Evolutionary conservation across 2,888 invertebrate species (phyloP).

Genomic region (Sesia apiformis): DNA sequence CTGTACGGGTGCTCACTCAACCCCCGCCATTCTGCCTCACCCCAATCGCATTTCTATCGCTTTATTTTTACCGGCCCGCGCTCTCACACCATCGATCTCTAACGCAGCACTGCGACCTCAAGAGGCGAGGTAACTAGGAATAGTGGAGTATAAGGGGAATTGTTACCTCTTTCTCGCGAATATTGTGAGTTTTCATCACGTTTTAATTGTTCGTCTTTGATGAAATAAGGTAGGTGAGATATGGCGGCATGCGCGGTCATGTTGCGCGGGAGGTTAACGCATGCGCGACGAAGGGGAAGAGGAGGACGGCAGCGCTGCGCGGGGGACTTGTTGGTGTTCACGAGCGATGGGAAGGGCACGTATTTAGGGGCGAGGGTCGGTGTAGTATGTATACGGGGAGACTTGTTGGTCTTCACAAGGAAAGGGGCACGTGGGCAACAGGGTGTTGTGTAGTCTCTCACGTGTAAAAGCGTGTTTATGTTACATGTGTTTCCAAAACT

Average conservation of each 20-base stretch:
- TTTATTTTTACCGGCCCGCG: conserved; percentile 70
- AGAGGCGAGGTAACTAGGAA: conserved; percentile 7
- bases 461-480: background rate
- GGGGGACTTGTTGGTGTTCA: background rate
- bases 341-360: background rate
- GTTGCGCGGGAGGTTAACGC: conserved; percentile 41
- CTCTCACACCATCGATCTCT: conserved; percentile 58
- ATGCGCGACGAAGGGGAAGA: conserved; percentile 12
- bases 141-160: conserved; percentile 16
- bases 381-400: background rate
- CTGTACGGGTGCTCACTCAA: conserved; percentile 56
- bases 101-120: conserved; percentile 17
- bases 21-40: conserved; percentile 73
- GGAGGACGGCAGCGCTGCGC: conserved; percentile 13
- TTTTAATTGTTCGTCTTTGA: conserved; percentile 45
- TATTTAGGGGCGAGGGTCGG: background rate
- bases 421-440: conserved; percentile 5
- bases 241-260: conserved; percentile 42
- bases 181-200: conserved; percentile 43
- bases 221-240: conserved; percentile 47
- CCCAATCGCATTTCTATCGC: conserved; percentile 59
- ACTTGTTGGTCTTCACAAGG: conserved; percentile 2
- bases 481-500: background rate
- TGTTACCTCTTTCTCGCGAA: conserved; percentile 43
- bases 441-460: conserved; percentile 9